Evolutionary conservation across 1,140 invertebrate genomes (phyloP).

Genomic region (Xylocopa sonorina): DNA sequence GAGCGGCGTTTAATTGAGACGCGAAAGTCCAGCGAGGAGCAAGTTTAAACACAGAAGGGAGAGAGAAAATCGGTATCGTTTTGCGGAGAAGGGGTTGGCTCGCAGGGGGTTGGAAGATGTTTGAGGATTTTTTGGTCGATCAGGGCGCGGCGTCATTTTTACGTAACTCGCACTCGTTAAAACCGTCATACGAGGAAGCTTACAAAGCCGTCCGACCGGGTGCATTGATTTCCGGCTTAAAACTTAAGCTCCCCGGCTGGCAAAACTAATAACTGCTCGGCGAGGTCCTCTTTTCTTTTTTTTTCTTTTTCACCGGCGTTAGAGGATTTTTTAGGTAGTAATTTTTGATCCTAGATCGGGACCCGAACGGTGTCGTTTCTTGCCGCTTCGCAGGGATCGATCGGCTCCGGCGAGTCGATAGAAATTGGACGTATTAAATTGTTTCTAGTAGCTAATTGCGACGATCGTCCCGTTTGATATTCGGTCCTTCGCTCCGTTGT

Average conservation of each 20-base stretch:
- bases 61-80: neutral
- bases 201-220: conserved; percentile 65
- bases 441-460: neutral
- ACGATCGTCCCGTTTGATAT: neutral
- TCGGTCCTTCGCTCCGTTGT: too few species aligned
- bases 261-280: conserved; percentile 71
- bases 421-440: conserved; percentile 10
- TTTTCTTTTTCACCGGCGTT: conserved; percentile 55
- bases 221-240: conserved; percentile 70
- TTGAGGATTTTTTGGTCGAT: conserved; percentile 51
- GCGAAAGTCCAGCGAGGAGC: conserved; percentile 17
- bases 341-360: conserved; percentile 59
- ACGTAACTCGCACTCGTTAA: conserved; percentile 67
- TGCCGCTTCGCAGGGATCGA: neutral
- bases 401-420: neutral
- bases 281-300: conserved; percentile 52
- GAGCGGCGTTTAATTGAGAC: conserved; percentile 51
- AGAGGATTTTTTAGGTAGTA: conserved; percentile 66
- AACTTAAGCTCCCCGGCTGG: conserved; percentile 66
- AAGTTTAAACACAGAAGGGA: neutral
- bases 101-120: conserved; percentile 29
- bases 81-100: neutral
- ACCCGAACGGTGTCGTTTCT: conserved; percentile 28
- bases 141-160: conserved; percentile 60
- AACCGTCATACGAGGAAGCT: conserved; percentile 68